phyloP scores from a whole-genome alignment of 53 echinoderm and acorn worm species.

The Echinometra lucunter region DNA sequence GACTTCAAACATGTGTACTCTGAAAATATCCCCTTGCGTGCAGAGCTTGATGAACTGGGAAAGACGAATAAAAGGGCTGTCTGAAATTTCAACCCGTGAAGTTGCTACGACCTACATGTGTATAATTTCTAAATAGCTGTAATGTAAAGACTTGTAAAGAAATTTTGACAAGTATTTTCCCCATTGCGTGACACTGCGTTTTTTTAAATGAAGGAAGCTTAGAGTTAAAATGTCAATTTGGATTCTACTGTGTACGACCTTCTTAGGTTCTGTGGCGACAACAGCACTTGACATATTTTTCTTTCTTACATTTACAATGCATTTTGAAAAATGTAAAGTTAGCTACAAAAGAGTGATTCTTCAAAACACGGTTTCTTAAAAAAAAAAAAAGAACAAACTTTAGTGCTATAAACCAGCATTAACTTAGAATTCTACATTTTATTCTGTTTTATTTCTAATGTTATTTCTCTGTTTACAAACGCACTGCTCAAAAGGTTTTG shows the following conservation, averaged over 20 bases:
- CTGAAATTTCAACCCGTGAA: background rate
- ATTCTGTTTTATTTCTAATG: too few relatives aligned
- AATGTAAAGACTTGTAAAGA: background rate
- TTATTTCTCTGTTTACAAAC: too few relatives aligned
- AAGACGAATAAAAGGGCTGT: background rate
- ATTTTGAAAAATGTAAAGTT: background rate
- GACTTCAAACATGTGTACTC: background rate
- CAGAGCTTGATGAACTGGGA: conserved; percentile 23
- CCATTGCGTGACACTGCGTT: background rate
- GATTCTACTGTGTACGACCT: background rate
- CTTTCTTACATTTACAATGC: background rate
- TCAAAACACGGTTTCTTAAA: too few relatives aligned
- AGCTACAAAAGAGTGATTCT: background rate
- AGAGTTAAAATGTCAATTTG: background rate
- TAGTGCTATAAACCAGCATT: too few relatives aligned
- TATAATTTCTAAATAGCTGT: background rate
- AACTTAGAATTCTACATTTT: too few relatives aligned
- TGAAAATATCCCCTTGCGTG: conserved; percentile 38
- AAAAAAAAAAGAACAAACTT: too few relatives aligned
- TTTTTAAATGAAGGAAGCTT: background rate
- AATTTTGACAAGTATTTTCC: background rate
- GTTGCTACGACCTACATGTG: background rate
- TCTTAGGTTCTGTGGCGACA: background rate
- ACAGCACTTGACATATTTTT: background rate
- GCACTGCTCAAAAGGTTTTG: too few relatives aligned